phyloP scores from a whole-genome alignment of 2,888 invertebrate genomes.

The Acrocera orbiculus region DNA sequence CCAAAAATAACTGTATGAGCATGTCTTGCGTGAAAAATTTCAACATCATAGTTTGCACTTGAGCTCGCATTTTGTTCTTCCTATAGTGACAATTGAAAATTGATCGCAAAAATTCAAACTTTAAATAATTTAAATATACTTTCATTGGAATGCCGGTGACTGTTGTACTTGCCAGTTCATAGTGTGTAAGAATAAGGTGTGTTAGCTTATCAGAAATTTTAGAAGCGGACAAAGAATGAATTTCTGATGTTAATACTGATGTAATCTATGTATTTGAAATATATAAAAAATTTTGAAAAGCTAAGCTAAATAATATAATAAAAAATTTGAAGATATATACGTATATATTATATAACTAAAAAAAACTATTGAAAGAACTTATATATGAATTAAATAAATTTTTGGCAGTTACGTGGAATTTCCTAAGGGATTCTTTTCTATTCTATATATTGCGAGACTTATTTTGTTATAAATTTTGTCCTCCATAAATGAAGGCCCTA shows the following conservation, averaged over 20 bases:
- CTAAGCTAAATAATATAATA: too few species aligned
- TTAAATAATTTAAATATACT: conserved; percentile 15
- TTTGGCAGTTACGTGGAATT: conserved; percentile 1
- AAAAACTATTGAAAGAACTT: neutral
- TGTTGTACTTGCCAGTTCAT: conserved; percentile 83
- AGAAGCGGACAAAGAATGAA: conserved; percentile 62
- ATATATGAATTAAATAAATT: neutral
- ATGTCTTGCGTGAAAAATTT: conserved; percentile 75
- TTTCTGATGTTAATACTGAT: conserved; percentile 55
- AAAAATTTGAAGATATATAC: too few species aligned
- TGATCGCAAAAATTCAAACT: neutral
- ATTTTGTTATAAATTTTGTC: too few species aligned
- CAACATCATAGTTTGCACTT: conserved; percentile 97
- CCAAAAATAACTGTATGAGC: conserved; percentile 73
- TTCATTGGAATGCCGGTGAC: conserved; percentile 99
- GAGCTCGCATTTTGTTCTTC: conserved; percentile 97
- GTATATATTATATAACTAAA: too few species aligned
- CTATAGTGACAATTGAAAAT: conserved; percentile 11
- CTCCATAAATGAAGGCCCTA: too few species aligned
- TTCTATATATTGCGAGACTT: too few species aligned
- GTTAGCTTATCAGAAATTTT: conserved; percentile 56
- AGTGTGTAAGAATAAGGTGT: conserved; percentile 65
- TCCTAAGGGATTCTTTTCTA: neutral
- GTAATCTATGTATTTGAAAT: conserved; percentile 49
- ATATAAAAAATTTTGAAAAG: too few species aligned